Percentiles rank a stretch among this genome's conserved stretches.
These are phyloP conservation scores for Oceanodroma leucorhoa DNA, from an alignment of 2,797 vertebrate species.

Conservation along the genomic window DNA sequence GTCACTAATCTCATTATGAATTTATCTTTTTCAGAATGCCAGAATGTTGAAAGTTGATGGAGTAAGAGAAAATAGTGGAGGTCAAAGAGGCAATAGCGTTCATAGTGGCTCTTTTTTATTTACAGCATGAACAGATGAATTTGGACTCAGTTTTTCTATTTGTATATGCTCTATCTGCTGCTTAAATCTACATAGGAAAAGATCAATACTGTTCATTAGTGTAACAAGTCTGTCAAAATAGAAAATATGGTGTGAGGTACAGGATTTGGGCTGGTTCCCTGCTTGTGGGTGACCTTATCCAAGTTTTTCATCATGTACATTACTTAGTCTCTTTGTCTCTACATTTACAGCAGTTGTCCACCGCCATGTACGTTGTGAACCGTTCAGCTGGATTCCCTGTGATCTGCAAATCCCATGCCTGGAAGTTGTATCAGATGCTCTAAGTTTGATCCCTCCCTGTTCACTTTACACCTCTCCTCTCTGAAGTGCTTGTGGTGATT, in stretches of 20 bases:
- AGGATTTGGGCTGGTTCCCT: background rate
- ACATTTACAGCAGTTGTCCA: background rate
- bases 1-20: background rate
- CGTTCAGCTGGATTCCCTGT: background rate
- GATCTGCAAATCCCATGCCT: background rate
- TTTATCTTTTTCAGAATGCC: background rate
- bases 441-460: background rate
- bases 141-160: background rate
- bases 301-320: fast-evolving
- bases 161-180: background rate
- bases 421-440: background rate
- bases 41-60: background rate
- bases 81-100: background rate
- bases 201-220: background rate
- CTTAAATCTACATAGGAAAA: background rate
- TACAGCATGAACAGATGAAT: background rate
- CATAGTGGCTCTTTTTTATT: background rate
- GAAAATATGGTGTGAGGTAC: background rate
- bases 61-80: background rate
- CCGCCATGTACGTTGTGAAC: background rate
- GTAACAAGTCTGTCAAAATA: background rate
- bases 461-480: background rate
- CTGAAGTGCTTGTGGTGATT: background rate
- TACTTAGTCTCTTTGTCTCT: background rate
- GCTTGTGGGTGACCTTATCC: background rate